phyloP scores from a whole-genome alignment of 1,140 invertebrate species.

The Drosophila pandora region DNA sequence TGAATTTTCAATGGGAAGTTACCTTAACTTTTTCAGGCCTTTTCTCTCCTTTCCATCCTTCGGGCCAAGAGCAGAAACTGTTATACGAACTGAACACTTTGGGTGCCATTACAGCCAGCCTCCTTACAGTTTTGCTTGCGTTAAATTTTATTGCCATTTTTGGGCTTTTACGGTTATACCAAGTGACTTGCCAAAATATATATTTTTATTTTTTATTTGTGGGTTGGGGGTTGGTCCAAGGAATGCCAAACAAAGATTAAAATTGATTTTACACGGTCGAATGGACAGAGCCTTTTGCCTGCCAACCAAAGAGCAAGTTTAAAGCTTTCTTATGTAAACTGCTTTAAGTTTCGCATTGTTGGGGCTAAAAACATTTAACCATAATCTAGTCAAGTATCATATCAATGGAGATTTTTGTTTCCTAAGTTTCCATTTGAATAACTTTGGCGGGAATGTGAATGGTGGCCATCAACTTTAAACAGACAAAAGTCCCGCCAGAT shows the following conservation, averaged over 20 bases:
- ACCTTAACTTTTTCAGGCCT: neutral
- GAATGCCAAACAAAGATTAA: constrained; percentile 62
- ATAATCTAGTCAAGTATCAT: constrained; percentile 27
- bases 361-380: constrained; percentile 15
- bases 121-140: constrained; percentile 39
- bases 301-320: neutral
- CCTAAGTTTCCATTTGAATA: constrained; percentile 25
- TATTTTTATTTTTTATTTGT: constrained; percentile 37
- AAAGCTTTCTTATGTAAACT: neutral
- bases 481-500: constrained; percentile 50
- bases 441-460: constrained; percentile 16
- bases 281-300: constrained; percentile 3
- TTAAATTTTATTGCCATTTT: constrained; percentile 55
- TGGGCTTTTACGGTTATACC: constrained; percentile 43
- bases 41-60: constrained; percentile 36
- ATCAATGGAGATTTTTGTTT: constrained; percentile 27
- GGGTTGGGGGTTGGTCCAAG: neutral
- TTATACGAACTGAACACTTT: constrained; percentile 39
- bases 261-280: constrained; percentile 65
- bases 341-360: constrained; percentile 20
- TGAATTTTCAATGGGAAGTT: constrained; percentile 51
- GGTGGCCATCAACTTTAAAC: constrained; percentile 27
- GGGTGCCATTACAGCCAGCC: constrained; percentile 16
- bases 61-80: constrained; percentile 31
- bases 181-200: constrained; percentile 59